phyloP scores from a whole-genome alignment of 2,113 vertebrate genomes.

The Mobula hypostoma region DNA sequence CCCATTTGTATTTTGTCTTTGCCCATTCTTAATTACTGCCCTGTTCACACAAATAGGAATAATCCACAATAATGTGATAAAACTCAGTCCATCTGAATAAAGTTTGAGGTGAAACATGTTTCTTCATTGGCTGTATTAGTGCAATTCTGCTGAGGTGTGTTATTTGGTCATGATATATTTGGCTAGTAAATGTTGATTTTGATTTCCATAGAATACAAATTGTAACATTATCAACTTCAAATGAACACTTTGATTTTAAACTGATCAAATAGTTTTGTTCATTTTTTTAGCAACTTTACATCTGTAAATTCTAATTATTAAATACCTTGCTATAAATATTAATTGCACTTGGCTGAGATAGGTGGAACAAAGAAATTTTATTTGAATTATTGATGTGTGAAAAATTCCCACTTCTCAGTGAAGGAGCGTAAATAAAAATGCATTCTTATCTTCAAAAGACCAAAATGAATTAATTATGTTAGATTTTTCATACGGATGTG shows the following conservation, averaged over 20 bases:
- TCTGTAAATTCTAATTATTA: neutral
- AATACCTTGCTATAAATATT: constrained; percentile 33
- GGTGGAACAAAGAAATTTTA: constrained; percentile 18
- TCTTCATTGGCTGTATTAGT: neutral
- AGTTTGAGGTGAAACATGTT: neutral
- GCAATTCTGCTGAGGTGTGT: neutral
- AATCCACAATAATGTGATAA: neutral
- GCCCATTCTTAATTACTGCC: neutral
- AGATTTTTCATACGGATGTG: neutral
- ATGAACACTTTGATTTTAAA: neutral
- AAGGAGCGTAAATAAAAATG: constrained; percentile 27
- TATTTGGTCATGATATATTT: neutral
- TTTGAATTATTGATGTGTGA: constrained; percentile 23
- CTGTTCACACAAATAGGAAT: neutral
- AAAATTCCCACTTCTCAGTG: constrained; percentile 26
- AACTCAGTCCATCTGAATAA: neutral
- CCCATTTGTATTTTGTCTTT: neutral
- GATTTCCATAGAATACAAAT: neutral
- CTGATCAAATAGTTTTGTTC: neutral
- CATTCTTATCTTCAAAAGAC: constrained; percentile 31
- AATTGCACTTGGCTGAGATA: constrained; percentile 22
- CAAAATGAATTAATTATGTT: constrained; percentile 15
- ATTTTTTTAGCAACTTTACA: neutral
- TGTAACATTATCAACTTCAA: neutral
- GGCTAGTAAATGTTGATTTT: neutral